Evolutionary conservation across 2,113 vertebrate genomes (phyloP).

Genomic region (Dryoscopus gambensis): DNA sequence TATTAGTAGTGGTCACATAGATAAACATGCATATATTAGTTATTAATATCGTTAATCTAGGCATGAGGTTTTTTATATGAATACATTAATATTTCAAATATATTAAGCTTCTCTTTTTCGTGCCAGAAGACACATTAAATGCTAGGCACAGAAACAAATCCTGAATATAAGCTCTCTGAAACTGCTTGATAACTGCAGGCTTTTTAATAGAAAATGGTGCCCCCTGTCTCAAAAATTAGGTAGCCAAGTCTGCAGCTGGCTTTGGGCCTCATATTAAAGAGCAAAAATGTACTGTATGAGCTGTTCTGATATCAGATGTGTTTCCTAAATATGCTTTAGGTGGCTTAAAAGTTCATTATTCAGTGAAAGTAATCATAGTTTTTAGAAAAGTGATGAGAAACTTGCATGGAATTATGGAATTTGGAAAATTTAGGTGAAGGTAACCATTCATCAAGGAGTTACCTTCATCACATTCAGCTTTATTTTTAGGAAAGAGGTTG

Average conservation of each 20-base stretch:
- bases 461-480: neutral
- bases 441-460: neutral
- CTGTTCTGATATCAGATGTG: neutral
- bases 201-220: neutral
- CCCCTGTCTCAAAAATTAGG: neutral
- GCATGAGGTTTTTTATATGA: neutral
- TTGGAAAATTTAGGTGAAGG: neutral
- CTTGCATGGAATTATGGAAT: neutral
- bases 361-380: neutral
- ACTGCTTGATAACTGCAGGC: neutral
- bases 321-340: neutral
- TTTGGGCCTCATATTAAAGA: neutral
- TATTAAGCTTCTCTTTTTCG: neutral
- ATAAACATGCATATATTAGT: neutral
- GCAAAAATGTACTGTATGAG: neutral
- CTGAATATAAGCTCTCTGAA: neutral
- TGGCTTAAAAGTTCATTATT: neutral
- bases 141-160: neutral
- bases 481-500: neutral
- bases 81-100: neutral
- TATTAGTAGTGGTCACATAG: neutral
- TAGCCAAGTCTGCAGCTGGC: neutral
- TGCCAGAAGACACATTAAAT: neutral
- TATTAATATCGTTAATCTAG: neutral
- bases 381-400: neutral